phyloP scores from a whole-genome alignment of 2,888 invertebrate genomes.

The Drosophila pseudotakahashii region DNA sequence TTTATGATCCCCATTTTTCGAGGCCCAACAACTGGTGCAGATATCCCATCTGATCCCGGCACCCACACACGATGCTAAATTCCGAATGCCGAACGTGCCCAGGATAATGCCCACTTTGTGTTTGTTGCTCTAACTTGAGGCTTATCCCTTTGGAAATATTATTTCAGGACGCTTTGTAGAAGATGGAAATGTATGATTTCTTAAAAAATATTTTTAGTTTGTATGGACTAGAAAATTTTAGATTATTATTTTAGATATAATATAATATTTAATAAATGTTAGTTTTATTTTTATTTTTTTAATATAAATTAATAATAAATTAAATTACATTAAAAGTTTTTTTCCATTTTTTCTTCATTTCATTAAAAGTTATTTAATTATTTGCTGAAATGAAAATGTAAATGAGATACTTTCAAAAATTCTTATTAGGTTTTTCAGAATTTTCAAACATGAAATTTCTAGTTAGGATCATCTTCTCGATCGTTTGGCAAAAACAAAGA shows the following conservation, averaged over 20 bases:
- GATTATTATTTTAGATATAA: no score
- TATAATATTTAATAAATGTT: no score
- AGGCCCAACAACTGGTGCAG: slow-evolving; percentile 57
- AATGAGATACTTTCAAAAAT: no score
- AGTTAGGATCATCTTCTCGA: neutral
- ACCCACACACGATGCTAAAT: slow-evolving; percentile 63
- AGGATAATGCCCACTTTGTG: neutral
- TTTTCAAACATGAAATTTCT: neutral
- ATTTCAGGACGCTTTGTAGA: neutral
- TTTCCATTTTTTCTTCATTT: no score
- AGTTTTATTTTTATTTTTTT: no score
- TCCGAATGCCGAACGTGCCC: slow-evolving; percentile 35
- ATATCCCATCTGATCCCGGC: slow-evolving; percentile 62
- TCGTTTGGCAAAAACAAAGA: neutral
- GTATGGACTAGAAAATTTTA: neutral
- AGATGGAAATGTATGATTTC: neutral
- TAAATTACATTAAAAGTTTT: no score
- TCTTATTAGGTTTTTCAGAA: neutral
- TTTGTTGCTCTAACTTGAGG: slow-evolving; percentile 20
- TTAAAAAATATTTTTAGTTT: neutral
- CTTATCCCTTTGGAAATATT: slow-evolving; percentile 18
- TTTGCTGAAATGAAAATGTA: no score
- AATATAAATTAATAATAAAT: no score
- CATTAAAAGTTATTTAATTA: no score
- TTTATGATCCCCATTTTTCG: slow-evolving; percentile 39